These are phyloP conservation scores for Ophthalmolycus amberensis DNA, from an alignment of 2,113 vertebrate genomes.

Conservation along the genomic window DNA sequence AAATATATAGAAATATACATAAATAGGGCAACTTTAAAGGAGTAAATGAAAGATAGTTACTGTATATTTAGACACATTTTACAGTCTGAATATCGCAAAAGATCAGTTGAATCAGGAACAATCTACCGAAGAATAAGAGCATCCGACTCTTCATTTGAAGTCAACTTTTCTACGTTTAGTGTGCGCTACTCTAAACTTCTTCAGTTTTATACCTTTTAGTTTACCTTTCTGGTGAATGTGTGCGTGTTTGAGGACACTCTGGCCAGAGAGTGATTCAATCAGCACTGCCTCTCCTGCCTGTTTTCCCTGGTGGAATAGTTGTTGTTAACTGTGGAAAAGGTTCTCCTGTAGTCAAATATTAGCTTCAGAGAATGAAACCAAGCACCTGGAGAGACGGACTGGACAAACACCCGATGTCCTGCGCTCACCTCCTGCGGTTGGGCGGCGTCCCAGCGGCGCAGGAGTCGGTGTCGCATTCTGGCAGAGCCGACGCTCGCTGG, in stretches of 20 bases:
- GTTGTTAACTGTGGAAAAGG: slow-evolving; percentile 1
- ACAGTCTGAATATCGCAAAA: neutral
- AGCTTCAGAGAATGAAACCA: slow-evolving; percentile 35
- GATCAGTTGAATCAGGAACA: neutral
- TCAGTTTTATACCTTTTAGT: too few species aligned
- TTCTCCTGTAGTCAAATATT: slow-evolving; percentile 38
- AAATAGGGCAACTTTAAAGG: neutral
- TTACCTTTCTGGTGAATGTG: neutral
- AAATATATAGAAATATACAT: too few species aligned
- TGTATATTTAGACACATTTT: neutral
- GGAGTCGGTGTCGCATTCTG: slow-evolving; percentile 26
- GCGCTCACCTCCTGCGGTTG: neutral
- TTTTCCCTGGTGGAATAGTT: neutral
- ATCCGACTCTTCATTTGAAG: neutral
- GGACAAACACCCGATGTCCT: neutral
- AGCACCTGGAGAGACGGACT: slow-evolving; percentile 12
- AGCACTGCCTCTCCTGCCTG: neutral
- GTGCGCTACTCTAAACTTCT: neutral
- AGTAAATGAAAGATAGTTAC: neutral
- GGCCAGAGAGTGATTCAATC: slow-evolving; percentile 11
- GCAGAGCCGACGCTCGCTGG: slow-evolving; percentile 43
- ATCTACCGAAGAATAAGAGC: neutral
- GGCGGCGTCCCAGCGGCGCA: slow-evolving; percentile 30
- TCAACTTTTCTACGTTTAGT: neutral
- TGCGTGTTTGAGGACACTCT: slow-evolving; percentile 2